Evolutionary conservation across 2,797 vertebrate species (phyloP), one percentile per base, ranked within the genome.

Genomic region (Acropternis orthonyx): DNA sequence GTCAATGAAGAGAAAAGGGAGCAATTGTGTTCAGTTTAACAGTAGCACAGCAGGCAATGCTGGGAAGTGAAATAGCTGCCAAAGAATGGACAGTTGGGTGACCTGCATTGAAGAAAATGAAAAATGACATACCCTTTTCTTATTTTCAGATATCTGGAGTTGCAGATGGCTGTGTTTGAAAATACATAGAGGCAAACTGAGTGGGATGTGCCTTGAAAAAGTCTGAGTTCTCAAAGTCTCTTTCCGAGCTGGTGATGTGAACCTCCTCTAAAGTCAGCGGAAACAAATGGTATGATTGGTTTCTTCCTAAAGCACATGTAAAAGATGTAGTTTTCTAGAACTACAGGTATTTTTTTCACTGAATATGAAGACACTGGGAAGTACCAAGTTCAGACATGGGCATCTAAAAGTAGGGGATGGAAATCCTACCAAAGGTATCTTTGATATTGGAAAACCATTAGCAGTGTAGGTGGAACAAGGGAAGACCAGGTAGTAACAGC

Each of bases 1-100:
- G 83, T 88, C 79, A 88, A 10, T 59, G 79, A 93, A 91, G 61
- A 95, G 69, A 85, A 96, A 85, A 92, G 39, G 63, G 91, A 94
- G 59, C 37, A 86, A 39, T 36, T 87, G 32, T n/a, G 44, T 36
- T 85, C 54, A 88, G 28, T 78, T 81, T 73, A 95, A 82, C 22
- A 93, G 59, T 6, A 79, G 63, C 46, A 68, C 1, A 14, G 34
- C 52, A 90, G 72, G 28, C 20, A 74, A 43, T 2, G 6, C 24
- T 89, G 43, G 32, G 19, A 85, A 77, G 37, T 23, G 37, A 82
- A 92, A 76, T 5, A 92, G 27, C 36, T 88, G 54, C 37, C 68
- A 41, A 65, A 80, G 49, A 85, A 71, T 0, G 10, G 56, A 62
- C 34, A 44, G 51, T 74, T 49, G 37, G 32, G 37, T 62, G 63